These are phyloP conservation scores for Bellardia bayeri DNA, from an alignment of 2,888 invertebrate genomes.

Conservation along the genomic window DNA sequence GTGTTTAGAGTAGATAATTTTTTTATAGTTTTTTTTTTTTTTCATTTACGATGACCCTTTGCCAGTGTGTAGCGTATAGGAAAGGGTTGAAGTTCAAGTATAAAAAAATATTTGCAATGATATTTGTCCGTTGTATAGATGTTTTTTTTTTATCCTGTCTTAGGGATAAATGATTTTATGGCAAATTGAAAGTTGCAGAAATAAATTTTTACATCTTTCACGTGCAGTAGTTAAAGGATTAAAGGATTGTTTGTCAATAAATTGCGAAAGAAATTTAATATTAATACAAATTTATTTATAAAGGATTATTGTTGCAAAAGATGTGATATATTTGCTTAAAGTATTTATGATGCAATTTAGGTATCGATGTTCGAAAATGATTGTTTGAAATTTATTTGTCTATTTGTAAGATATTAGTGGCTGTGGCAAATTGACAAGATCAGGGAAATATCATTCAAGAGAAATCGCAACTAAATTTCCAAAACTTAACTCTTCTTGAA, in stretches of 20 bases:
- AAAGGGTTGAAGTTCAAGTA: conserved; percentile 54
- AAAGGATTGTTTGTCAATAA: conserved; percentile 61
- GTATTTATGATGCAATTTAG: background rate
- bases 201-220: conserved; percentile 45
- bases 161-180: conserved; percentile 62
- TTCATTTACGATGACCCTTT: conserved; percentile 68
- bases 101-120: conserved; percentile 23
- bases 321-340: background rate
- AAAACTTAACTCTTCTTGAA: no score
- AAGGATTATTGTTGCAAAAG: conserved; percentile 4
- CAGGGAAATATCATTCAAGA: no score
- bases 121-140: conserved; percentile 37
- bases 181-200: conserved; percentile 65
- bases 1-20: conserved; percentile 70
- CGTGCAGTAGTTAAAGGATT: conserved; percentile 61
- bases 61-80: background rate
- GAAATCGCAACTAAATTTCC: no score
- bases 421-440: no score
- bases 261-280: conserved; percentile 49
- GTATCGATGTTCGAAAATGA: background rate
- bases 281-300: conserved; percentile 48
- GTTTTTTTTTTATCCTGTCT: conserved; percentile 28
- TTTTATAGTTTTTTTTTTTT: conserved; percentile 66
- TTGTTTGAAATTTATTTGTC: background rate
- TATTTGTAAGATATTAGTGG: no score